Base-by-base conservation (phyloP, 2,888 invertebrate species). In the Perdita meconis region DNA sequence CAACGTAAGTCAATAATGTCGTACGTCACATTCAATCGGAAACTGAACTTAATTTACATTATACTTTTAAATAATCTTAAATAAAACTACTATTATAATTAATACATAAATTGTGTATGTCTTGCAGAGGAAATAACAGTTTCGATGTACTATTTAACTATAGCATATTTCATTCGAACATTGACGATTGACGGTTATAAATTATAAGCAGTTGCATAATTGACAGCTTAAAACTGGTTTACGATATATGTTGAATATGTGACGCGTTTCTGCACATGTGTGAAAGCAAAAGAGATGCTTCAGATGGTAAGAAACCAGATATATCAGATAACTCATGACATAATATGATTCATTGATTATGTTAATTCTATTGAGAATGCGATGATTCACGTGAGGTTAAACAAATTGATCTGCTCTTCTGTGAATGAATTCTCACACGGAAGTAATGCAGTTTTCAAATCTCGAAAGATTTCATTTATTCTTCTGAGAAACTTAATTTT, bases 301-400 rank as follows among this genome's bases (percentile, higher is more conserved):
- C 8, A 44, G 6, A 16, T 16, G 12, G 13, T 8, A 47, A 47
- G 55, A 34, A 34, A 22, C 34, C 34, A 36, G 10, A 59, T 44
- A 34, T 0, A 40, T n/a, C 12, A 24, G 22, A 36, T 51, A n/a
- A 69, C 26, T 24, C 63, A 59, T 65, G 22, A 30, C 30, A 59
- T 19, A 38, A 47, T 40, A 3, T 0, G 56, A 51, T 53, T 57
- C 22, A 42, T 26, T 64, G 30, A 50, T 55, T 40, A 38, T 42
- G 26, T 1, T 50, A 61, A 57, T 73, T 70, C 24, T 56, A 56
- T 34, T 50, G 10, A 13, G 42, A 63, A 63, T 19, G 3, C 1
- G 12, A n/a, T 69, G 68, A 68, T 16, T 68, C 68, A 61, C 19
- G 0, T 10, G 2, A 40, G 13, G 19, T 66, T 59, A 51, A 71